Evolutionary conservation across 2,113 vertebrate genomes (phyloP), one percentile per base, ranked within the genome.

Genomic region (Misgurnus anguillicaudatus): DNA sequence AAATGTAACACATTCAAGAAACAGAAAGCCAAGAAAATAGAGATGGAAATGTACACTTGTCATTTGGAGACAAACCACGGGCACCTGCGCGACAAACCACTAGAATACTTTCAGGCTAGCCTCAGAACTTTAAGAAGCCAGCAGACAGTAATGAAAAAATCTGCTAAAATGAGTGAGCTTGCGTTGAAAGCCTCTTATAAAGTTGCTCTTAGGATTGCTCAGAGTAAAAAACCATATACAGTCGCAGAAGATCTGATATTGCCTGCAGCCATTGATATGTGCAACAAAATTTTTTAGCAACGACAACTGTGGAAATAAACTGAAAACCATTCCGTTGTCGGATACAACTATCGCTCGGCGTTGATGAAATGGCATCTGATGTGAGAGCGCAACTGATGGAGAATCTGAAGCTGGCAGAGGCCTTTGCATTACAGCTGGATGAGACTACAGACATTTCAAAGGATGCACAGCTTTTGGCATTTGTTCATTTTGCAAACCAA

Each of bases 371-470:
- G 16, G 36, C 6, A 17, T 64, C 62, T 41, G 36, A 64, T 64
- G 62, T 64, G 16, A 64, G 16, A 3, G 62, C 16, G 51, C 51
- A 53, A 53, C 4, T 53, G 14, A 11, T 53, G 17, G 51, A 53
- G 6, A 41, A 64, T 9, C 62, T 64, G 36, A 64, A 41, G 36
- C 38, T 39, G 62, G 36, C 36, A 39, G 36, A 64, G 1, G 3
- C 62, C 62, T 64, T 41, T 39, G 36, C 36, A n/a, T 64, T 64
- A 64, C 62, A 64, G 36, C 16, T 64, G 36, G 62, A 39, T 64
- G 62, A 64, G 62, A 17, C 51, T 53, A 53, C 16, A 39, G 24
- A 62, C 36, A 13, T 62, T 31, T 7, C 24, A 38, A 62, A 16
- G 8, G 60, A 36, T 62, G 58, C 11, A 5, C 58, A 61, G 11